Conservation (phyloP, 53 echinoderm and acorn worm species). For the Patiria pectinifera region DNA sequence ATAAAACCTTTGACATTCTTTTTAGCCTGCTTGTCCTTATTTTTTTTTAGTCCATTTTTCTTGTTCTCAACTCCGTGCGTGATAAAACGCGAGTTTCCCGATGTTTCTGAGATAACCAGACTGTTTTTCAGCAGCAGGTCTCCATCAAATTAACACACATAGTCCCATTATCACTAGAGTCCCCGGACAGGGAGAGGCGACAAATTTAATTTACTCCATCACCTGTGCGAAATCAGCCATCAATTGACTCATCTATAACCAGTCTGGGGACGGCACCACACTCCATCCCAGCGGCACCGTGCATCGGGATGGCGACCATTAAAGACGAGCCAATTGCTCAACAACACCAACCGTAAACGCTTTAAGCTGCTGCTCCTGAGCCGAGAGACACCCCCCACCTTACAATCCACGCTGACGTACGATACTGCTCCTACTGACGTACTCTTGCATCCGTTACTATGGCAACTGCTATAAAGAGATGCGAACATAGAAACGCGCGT, state of each 20-base stretch:
- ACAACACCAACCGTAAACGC: constrained; percentile 24
- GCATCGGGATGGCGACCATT: constrained; percentile 7
- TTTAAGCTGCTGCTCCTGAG: not conserved
- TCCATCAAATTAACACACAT: constrained; percentile 2
- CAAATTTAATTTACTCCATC: constrained; percentile 12
- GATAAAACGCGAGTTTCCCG: not conserved
- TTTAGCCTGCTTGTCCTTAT: too few relatives aligned
- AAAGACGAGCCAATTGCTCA: constrained; percentile 30
- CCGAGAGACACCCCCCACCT: not conserved
- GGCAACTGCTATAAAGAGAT: constrained; percentile 37
- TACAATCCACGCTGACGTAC: constrained; percentile 29
- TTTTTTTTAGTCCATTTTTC: not conserved
- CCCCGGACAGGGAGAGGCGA: constrained; percentile 1
- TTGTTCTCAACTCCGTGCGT: not conserved
- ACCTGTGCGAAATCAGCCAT: constrained; percentile 42
- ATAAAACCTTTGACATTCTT: too few relatives aligned
- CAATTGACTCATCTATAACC: constrained; percentile 11
- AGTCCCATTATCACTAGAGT: constrained; percentile 11
- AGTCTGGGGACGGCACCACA: not conserved
- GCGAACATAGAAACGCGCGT: constrained; percentile 27
- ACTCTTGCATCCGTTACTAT: constrained; percentile 31
- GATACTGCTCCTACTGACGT: constrained; percentile 42
- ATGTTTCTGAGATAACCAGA: not conserved
- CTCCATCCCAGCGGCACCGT: constrained; percentile 8
- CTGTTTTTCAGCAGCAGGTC: constrained; percentile 12